Base-by-base conservation (phyloP, 2,113 vertebrate species). In the Pao palembangensis region DNA sequence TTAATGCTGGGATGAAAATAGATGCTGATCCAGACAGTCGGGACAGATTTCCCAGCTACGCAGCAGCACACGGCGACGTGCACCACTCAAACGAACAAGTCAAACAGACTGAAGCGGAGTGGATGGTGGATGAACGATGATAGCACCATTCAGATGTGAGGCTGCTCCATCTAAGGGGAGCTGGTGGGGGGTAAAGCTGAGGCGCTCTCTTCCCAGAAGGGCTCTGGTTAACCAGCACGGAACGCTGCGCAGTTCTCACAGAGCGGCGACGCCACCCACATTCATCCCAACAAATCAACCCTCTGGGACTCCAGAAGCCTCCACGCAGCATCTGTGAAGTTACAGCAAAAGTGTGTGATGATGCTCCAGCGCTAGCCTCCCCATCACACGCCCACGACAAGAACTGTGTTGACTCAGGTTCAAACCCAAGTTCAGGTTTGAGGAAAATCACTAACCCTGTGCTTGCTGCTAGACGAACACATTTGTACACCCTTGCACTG, bases 11-110 rank as follows among this genome's bases (percentile, higher is more conserved):
- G 83, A 85, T 86, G 78, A 82, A 88, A 87, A 87, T 85, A 88
- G 85, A 87, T 85, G 77, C 81, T 78, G 75, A 85, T 85, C 83
- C 80, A 66, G 62, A 70, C 71, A 83, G 82, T 80, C 73, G 63
- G 72, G 70, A n/a, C n/a, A 83, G 83, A 6, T 84, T 86, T 80
- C 78, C 21, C 69, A 79, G 75, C 83, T 73, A 79, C 78, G 79
- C 79, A 81, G 80, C 68, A 77, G 75, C 82, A 79, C 81, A 84
- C 75, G 67, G 81, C 55, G 67, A 69, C 69, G 50, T 55, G 61
- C 57, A 81, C 72, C 65, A 75, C 76, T 72, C 64, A 58, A 71
- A 73, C 25, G 73, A 73, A 71, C 67, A 75, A 79, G 70, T 76
- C 80, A 84, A 79, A 83, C 79, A 81, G 78, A 78, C 62, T 77